Conservation (phyloP, 2,113 vertebrate genomes). For the Coreoperca whiteheadi region DNA sequence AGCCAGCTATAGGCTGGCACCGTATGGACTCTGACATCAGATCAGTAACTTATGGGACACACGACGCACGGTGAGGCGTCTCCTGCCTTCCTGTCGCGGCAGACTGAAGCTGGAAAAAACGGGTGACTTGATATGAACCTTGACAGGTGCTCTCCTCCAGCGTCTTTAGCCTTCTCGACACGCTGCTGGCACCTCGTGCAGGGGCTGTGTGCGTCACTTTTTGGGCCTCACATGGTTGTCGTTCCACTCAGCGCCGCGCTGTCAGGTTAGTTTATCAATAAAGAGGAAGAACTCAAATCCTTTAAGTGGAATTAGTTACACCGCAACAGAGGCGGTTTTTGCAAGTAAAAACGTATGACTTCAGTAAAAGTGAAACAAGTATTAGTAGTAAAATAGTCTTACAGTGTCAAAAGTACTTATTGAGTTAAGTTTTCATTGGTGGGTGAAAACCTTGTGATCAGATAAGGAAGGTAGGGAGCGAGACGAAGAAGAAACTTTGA, state of each 20-base stretch:
- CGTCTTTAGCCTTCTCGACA: constrained; percentile 52
- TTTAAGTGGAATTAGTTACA: background rate
- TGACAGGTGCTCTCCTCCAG: constrained; percentile 86
- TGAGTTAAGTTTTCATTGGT: background rate
- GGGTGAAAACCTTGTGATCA: background rate
- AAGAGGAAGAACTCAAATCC: background rate
- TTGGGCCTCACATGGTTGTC: constrained; percentile 48
- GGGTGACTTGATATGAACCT: constrained; percentile 86
- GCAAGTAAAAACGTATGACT: too few relatives aligned
- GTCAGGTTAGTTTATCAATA: constrained; percentile 49
- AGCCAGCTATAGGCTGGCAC: constrained; percentile 64
- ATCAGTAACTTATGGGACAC: constrained; percentile 42
- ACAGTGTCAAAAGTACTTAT: background rate
- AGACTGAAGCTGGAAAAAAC: constrained; percentile 72
- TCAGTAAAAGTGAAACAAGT: background rate
- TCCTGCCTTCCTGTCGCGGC: constrained; percentile 53
- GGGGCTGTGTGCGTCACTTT: constrained; percentile 61
- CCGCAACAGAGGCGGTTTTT: background rate
- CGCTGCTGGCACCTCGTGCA: constrained; percentile 49
- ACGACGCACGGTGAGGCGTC: constrained; percentile 15
- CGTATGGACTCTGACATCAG: background rate
- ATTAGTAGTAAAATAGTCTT: background rate
- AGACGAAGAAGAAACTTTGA: background rate
- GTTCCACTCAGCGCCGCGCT: constrained; percentile 52
- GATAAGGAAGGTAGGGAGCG: background rate